These are phyloP conservation scores for Macquaria ambigua DNA, from an alignment of 2,113 vertebrate genomes.

Conservation along the genomic window DNA sequence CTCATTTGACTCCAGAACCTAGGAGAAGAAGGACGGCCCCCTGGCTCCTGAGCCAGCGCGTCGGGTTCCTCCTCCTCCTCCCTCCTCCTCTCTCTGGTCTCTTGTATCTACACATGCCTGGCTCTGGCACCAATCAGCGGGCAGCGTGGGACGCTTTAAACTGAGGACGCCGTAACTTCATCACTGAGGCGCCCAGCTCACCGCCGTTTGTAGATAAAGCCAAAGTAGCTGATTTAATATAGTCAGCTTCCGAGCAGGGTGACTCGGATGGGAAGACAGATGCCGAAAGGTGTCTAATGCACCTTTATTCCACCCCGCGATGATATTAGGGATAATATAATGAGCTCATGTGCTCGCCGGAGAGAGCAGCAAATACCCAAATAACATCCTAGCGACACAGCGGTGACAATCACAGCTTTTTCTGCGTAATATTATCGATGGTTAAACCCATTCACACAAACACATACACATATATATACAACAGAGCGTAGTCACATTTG, in stretches of 20 bases:
- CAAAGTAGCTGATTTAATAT: slow-evolving; percentile 8
- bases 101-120: slow-evolving; percentile 76
- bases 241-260: background rate
- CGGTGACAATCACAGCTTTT: background rate
- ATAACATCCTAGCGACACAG: background rate
- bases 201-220: slow-evolving; percentile 17
- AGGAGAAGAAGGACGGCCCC: slow-evolving; percentile 70
- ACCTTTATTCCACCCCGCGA: background rate
- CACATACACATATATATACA: slow-evolving; percentile 2
- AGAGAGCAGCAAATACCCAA: slow-evolving; percentile 2
- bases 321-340: slow-evolving; percentile 13
- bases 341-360: background rate
- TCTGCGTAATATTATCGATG: background rate
- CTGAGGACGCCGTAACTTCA: slow-evolving; percentile 58
- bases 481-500: background rate
- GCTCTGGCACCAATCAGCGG: slow-evolving; percentile 83
- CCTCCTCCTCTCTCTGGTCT: slow-evolving; percentile 67
- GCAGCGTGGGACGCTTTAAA: slow-evolving; percentile 87
- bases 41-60: slow-evolving; percentile 63
- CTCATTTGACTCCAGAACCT: slow-evolving; percentile 85
- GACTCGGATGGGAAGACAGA: background rate
- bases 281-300: background rate
- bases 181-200: slow-evolving; percentile 47
- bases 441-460: slow-evolving; percentile 18
- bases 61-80: slow-evolving; percentile 65